Conservation (phyloP, 1,140 invertebrate species). For the Pectinophora gossypiella region DNA sequence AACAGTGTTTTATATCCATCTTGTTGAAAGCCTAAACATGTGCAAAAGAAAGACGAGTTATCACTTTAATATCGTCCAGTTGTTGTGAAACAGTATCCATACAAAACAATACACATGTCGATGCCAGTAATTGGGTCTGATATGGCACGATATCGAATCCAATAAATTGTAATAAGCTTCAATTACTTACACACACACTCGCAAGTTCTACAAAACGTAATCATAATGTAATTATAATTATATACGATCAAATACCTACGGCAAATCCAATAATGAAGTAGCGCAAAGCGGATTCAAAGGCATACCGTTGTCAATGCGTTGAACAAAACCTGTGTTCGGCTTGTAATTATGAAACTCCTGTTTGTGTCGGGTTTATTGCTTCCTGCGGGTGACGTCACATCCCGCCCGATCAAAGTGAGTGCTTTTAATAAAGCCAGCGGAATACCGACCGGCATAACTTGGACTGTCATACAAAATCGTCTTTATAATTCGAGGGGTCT, state of each 20-base stretch:
- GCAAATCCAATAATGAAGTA: constrained; percentile 49
- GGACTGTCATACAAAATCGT: constrained; percentile 19
- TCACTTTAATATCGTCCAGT: too few relatives aligned
- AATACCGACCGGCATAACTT: constrained; percentile 26
- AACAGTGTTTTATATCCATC: too few relatives aligned
- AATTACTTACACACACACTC: too few relatives aligned
- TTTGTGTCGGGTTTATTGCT: constrained; percentile 54
- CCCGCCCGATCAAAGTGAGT: constrained; percentile 63
- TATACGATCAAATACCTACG: too few relatives aligned
- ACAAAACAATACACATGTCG: background rate
- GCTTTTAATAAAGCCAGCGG: constrained; percentile 63
- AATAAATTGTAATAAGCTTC: background rate
- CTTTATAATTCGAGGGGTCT: background rate
- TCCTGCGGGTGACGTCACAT: constrained; percentile 65
- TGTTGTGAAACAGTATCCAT: background rate
- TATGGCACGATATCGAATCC: background rate
- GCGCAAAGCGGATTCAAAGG: constrained; percentile 61
- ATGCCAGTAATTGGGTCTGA: background rate
- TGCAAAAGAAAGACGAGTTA: too few relatives aligned
- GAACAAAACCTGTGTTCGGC: constrained; percentile 36
- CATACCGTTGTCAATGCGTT: constrained; percentile 57
- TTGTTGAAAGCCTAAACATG: too few relatives aligned
- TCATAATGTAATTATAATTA: constrained; percentile 38
- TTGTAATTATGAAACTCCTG: constrained; percentile 58
- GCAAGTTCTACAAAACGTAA: too few relatives aligned